These are phyloP conservation scores for Drosophila bocqueti DNA, from an alignment of 1,140 invertebrate species.

Conservation along the genomic window DNA sequence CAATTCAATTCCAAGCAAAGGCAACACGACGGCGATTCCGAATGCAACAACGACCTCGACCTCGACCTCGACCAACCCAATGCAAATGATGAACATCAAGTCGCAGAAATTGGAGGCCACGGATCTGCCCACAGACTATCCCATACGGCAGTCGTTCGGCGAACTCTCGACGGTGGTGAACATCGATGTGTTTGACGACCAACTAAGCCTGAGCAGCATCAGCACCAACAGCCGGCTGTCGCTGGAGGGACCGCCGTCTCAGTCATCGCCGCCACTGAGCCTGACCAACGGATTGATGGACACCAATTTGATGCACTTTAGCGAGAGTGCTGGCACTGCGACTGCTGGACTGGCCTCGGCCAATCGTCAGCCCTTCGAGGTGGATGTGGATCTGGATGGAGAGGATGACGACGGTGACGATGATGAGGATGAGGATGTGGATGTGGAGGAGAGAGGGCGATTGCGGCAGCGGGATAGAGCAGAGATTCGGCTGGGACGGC, in stretches of 20 bases:
- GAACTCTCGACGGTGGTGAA: conserved; percentile 78
- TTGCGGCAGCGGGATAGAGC: conserved; percentile 8
- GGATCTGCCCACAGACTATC: conserved; percentile 15
- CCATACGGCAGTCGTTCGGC: conserved; percentile 7
- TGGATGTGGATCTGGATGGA: conserved; percentile 76
- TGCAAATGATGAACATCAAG: background rate
- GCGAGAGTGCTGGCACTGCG: conserved; percentile 74
- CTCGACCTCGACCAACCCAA: background rate
- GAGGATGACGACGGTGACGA: background rate
- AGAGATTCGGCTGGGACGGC: conserved; percentile 20
- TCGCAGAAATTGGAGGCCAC: conserved; percentile 8
- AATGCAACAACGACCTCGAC: conserved; percentile 14
- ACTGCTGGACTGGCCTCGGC: background rate
- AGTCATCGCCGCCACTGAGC: conserved; percentile 87
- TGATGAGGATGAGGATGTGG: background rate
- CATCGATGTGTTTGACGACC: conserved; percentile 88
- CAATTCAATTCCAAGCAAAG: conserved; percentile 50
- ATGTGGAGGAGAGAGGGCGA: background rate
- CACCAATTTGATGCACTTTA: conserved; percentile 91
- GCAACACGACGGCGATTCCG: conserved; percentile 19
- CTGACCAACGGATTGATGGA: conserved; percentile 87
- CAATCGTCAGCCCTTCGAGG: conserved; percentile 59
- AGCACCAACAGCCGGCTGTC: conserved; percentile 92
- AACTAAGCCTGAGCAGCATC: conserved; percentile 92
- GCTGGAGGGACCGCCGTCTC: conserved; percentile 89